Percentiles rank a stretch among this genome's conserved stretches.
phyloP scores from a whole-genome alignment of 2,888 invertebrate genomes.

The Stegophylla sp. region DNA sequence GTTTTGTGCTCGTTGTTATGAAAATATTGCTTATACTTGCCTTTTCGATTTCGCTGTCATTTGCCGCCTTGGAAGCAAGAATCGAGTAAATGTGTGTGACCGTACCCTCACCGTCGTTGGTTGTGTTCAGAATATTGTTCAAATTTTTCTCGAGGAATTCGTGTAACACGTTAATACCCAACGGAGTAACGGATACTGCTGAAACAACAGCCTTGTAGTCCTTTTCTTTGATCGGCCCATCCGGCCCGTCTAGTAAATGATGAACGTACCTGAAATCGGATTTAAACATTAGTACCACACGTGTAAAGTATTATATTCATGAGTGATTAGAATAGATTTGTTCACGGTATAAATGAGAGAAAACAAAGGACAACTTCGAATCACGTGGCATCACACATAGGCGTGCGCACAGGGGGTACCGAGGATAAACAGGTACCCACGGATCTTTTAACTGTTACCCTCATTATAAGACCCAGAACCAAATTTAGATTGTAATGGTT shows the following conservation, averaged over 20 bases:
- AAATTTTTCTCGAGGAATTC: constrained; percentile 20
- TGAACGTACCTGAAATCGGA: not conserved
- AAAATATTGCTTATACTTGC: constrained; percentile 7
- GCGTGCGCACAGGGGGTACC: no score
- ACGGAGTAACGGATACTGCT: not conserved
- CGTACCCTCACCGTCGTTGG: not conserved
- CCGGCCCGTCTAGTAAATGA: constrained; percentile 28
- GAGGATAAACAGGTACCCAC: no score
- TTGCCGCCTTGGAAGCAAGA: not conserved
- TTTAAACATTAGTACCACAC: not conserved
- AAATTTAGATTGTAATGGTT: no score
- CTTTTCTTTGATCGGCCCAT: not conserved
- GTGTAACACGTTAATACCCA: constrained; percentile 15
- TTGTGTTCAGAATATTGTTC: not conserved
- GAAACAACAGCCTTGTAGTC: not conserved
- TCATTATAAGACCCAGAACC: no score
- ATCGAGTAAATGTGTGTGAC: not conserved
- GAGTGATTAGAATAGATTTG: no score
- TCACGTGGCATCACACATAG: no score
- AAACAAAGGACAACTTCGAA: no score
- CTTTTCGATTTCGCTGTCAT: not conserved
- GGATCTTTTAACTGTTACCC: no score
- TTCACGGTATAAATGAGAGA: no score
- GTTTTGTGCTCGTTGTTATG: no score
- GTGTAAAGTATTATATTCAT: no score